Base-by-base conservation (phyloP, 2,888 invertebrate species). In the Eudemis profundana region DNA sequence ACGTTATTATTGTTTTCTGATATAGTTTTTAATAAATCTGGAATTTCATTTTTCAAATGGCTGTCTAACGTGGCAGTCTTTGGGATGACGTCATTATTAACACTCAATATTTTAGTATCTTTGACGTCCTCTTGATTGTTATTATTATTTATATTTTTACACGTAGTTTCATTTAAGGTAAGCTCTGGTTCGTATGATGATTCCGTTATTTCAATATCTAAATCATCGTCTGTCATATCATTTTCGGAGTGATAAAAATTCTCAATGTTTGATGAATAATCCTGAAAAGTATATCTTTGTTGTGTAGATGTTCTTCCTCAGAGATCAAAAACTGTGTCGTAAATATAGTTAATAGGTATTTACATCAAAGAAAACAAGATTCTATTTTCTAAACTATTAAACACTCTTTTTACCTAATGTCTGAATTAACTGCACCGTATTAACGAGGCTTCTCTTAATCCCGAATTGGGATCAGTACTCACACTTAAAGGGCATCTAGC, bases 161-260 rank as follows among this genome's bases (percentile, higher is more conserved):
- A 77, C 68, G 66, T 71, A 60, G 69, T 74, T 69, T 69, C 72
- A 70, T 77, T 81, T 63, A 80, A 76, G 63, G 75, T 81, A 61
- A 74, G 64, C 72, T 85, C 84, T 36, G 76, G 68, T 67, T 87
- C 84, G 71, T 80, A 82, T 8, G 77, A 72, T 62, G 81, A 70
- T 65, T 89, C 89, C 15, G 83, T 82, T 38, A 87, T 85, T 70
- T 93, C 89, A 78, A 86, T 73, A 77, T 92, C 89, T 69, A 91
- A 76, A 78, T 93, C 92, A 76, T 93, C 91, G 69, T 90, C 88
- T 61, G 90, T 90, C 83, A 92, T 88, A 71, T 93, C 93, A 87
- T 91, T 92, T 82, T 93, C 90, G n/a, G 90, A 90, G 67, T 86
- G 90, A 76, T 90, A 90, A 77, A 85, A 89, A 68, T 88, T 86